Base-by-base conservation (phyloP, 2,113 vertebrate genomes). In the Numenius arquata region DNA sequence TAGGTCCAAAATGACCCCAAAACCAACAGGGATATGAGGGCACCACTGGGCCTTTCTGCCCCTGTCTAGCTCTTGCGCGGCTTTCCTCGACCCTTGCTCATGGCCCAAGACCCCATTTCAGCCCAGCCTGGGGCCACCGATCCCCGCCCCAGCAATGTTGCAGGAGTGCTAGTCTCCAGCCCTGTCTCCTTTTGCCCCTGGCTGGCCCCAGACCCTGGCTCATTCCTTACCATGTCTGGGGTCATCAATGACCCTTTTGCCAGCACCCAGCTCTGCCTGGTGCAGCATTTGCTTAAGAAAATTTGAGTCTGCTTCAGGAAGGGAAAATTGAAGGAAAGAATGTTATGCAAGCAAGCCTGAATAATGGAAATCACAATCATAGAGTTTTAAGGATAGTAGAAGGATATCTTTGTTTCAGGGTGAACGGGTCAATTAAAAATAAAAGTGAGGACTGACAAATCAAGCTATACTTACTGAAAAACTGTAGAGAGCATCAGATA, bases 171-270 rank as follows among this genome's bases (percentile, higher is more conserved):
- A 1, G 13, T n/a, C 56, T 71, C 43, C 26, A 71, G 21, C 17
- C 9, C 26, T 1, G 5, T 36, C 19, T 68, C 27, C 10, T 40
- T 75, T 68, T 47, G 29, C 6, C 4, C 15, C 22, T 25, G 50
- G 4, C 20, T 63, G n/a, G 17, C 10, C 6, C 12, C 25, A 48
- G 30, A 3, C 20, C 20, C 25, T 65, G 36, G 8, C 16, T 36
- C 4, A 8, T 59, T 34, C 15, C 21, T 30, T 41, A 7, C 30
- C 4, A 0, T 52, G 22, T 19, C 70, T 59, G 11, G 4, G 5
- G 2, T 11, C 2, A 8, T 59, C 2, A 0, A 29, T 34, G 29
- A 53, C 23, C 9, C 11, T 36, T 12, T 38, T 32, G 43, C 9
- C 12, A 53, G 15, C 15, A 62, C 5, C 5, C 29, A n/a, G 11